Evolutionary conservation across 1,140 invertebrate species (phyloP), one percentile per base, ranked within the genome.

Genomic region (Muscidifurax raptorellus): DNA sequence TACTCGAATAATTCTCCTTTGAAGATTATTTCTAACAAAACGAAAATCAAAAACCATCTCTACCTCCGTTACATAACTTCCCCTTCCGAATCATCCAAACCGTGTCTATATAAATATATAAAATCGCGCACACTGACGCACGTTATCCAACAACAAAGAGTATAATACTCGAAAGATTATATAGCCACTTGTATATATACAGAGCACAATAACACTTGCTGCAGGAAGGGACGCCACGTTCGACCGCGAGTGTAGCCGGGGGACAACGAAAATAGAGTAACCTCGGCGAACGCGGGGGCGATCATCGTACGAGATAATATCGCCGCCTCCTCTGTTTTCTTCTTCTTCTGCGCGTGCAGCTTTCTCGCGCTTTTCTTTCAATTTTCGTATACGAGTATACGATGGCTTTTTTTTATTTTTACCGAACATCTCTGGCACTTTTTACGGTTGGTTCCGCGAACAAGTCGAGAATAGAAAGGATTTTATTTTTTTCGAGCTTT

Each of bases 261-360:
- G 44, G 66, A 28, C 66, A 82, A 87, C 86, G 32, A 87, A 88
- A 88, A 88, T 88, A 88, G 86, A 85, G 74, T 80, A 83, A 86
- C 86, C 85, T 88, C 86, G 84, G 81, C 78, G 64, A 88, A 88
- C 59, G 85, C 77, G 86, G 86, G 84, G 83, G 84, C 86, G 85
- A 80, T 59, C 52, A 64, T 80, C 76, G 32, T 69, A 25, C 30
- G 81, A 87, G 81, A 85, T 74, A 52, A 78, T 59, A 59, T 28
- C 10, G 32, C 3, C 27, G 25, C 44, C 67, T 72, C 67, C 40
- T 72, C 7, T 52, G 72, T 81, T 72, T 72, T 72, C 67, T n/a
- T 18, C 27, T 78, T 59, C 28, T 25, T 40, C 64, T 44, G 32
- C 28, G 66, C 27, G 25, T 69, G 25, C 66, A 30, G 66, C 25